Base-by-base conservation (phyloP, 2,888 invertebrate species). In the Heliconius aoede region DNA sequence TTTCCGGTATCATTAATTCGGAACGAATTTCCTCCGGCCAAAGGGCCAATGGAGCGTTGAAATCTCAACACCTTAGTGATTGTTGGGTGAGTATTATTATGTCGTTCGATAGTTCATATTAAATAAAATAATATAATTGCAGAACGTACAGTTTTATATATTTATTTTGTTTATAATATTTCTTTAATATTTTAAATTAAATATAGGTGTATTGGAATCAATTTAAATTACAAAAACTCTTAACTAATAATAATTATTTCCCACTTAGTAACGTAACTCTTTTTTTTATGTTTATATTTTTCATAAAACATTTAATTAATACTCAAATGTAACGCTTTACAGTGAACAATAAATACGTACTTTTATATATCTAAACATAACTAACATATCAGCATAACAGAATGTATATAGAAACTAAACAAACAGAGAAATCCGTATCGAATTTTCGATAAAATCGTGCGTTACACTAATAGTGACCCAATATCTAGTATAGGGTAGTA, bases 1-100 rank as follows among this genome's bases (percentile, higher is more conserved):
- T 87, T 90, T 91, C 90, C 90, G 90, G 85, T 89, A 84, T 85
- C 86, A 87, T 89, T 89, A 87, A 84, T 86, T 80, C 86, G 83
- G 86, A 85, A 82, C 85, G 85, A 84, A 86, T 87, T 86, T 87
- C 88, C 88, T 88, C 84, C 69, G 60, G 55, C 75, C 81, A 85
- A 85, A 79, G 80, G 84, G 77, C 83, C 88, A 89, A 88, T 87
- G 84, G 88, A 85, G 85, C 90, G 88, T 85, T 85, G 84, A 85
- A 88, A 88, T 89, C 87, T 86, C 85, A 83, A 89, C 91, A 90
- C 91, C 89, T 90, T 86, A 80, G 81, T 82, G 85, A 85, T 83
- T 84, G 75, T 78, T 79, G 40, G 67, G 77, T 80, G 80, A 80
- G 80, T 74, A 64, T 75, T 87, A 87, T 87, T 84, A 79, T 73